Conservation (phyloP, 2,113 vertebrate species). For the Chloroceryle aenea region DNA sequence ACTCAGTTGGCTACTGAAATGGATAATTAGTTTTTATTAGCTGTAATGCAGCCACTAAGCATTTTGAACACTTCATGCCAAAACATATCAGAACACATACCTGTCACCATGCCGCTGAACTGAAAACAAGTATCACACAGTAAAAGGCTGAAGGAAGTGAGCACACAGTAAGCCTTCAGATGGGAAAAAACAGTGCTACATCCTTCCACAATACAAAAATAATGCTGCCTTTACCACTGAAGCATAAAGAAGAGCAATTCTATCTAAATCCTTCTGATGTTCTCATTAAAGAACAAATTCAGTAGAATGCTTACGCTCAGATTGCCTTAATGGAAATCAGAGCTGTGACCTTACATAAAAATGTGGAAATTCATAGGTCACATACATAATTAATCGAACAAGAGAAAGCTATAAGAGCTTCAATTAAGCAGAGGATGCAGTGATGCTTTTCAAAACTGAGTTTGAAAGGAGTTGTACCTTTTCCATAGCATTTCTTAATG, state of each 20-base stretch:
- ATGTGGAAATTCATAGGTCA: neutral
- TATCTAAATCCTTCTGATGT: neutral
- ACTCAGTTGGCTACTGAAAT: conserved; percentile 35
- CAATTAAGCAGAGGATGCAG: neutral
- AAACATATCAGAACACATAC: conserved; percentile 26
- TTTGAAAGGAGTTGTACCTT: neutral
- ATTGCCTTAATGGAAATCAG: neutral
- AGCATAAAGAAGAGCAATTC: neutral
- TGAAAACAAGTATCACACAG: neutral
- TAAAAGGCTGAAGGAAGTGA: neutral
- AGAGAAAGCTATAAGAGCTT: neutral
- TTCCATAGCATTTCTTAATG: neutral
- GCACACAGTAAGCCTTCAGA: neutral
- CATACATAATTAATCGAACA: conserved; percentile 49
- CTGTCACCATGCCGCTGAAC: neutral
- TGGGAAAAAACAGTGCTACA: neutral
- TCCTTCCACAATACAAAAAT: neutral
- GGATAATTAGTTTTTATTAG: conserved; percentile 45
- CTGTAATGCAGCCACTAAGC: neutral
- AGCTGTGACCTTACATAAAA: neutral
- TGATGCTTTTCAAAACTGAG: neutral
- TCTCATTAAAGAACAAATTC: neutral
- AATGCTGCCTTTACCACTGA: neutral
- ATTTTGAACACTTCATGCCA: conserved; percentile 22
- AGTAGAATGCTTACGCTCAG: neutral